Evolutionary conservation across 2,888 invertebrate species (phyloP).

Genomic region (Tipula unca): DNA sequence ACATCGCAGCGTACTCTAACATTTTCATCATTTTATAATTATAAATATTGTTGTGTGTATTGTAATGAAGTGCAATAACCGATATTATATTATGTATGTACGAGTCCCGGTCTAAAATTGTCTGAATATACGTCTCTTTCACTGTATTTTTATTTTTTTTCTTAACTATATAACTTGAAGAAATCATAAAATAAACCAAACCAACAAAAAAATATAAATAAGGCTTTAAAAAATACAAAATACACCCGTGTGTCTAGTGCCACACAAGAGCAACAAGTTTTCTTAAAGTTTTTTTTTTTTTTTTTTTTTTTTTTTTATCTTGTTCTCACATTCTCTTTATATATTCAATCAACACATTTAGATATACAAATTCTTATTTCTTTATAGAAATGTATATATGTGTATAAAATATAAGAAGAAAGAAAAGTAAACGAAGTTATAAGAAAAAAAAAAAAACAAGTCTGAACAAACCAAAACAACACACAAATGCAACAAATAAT

Average conservation of each 20-base stretch:
- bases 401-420: background rate
- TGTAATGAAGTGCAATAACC: background rate
- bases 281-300: background rate
- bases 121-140: background rate
- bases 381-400: background rate
- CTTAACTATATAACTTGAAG: background rate
- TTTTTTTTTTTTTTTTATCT: background rate
- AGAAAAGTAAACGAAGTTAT: background rate
- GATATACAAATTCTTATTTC: background rate
- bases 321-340: background rate
- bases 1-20: background rate
- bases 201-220: background rate
- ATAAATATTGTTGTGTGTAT: background rate
- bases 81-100: background rate
- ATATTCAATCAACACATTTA: background rate
- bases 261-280: conserved; percentile 16
- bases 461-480: background rate
- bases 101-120: background rate
- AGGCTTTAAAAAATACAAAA: background rate
- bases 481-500: background rate
- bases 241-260: conserved; percentile 15
- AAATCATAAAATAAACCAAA: background rate
- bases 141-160: background rate
- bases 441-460: background rate
- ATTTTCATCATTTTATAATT: background rate